Base-by-base conservation (phyloP, 2,113 vertebrate genomes). In the Heloderma charlesbogerti region DNA sequence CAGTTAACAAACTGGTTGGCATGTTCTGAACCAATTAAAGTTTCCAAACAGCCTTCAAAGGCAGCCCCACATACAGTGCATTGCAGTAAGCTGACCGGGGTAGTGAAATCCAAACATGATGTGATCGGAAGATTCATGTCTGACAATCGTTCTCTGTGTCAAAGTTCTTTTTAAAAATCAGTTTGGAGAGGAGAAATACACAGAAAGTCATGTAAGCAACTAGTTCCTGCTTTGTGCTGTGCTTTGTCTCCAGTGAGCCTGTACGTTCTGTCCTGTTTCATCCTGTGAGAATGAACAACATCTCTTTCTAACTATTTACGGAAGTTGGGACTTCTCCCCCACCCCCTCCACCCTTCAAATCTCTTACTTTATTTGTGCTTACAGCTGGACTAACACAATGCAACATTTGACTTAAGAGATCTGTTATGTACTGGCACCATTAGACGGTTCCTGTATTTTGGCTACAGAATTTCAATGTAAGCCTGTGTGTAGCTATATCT, bases 331-430 rank as follows among this genome's bases (percentile, higher is more conserved):
- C 89, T 94, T 92, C 95, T 31, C 16, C 48, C 4, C 22, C 25
- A n/a, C 34, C n/a, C 43, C 22, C 31, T 9, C 48, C 22, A 2
- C 45, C 95, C 93, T 96, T 93, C 93, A 96, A 93, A 96, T 94
- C 93, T 91, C 88, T 95, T 4, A 25, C 90, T 97, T 94, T 95
- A 78, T 94, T 94, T 97, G 96, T 97, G 94, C 95, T 90, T 96
- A 97, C 97, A 98, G 97, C 97, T 98, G 97, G 97, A 43, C 94
- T 96, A 96, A 97, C 95, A 98, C 97, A 98, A 97, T 96, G 96
- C 96, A 94, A 97, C 95, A 3, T 97, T 97, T 97, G 97, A 98
- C 93, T 94, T 87, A 84, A 86, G 94, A 93, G 92, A 88, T 95
- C 96, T 96, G 93, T 18, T 92, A 90, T 97, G 92, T 95, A 96